Base-by-base conservation (phyloP, 2,113 vertebrate genomes). In the Catharus minimus region DNA sequence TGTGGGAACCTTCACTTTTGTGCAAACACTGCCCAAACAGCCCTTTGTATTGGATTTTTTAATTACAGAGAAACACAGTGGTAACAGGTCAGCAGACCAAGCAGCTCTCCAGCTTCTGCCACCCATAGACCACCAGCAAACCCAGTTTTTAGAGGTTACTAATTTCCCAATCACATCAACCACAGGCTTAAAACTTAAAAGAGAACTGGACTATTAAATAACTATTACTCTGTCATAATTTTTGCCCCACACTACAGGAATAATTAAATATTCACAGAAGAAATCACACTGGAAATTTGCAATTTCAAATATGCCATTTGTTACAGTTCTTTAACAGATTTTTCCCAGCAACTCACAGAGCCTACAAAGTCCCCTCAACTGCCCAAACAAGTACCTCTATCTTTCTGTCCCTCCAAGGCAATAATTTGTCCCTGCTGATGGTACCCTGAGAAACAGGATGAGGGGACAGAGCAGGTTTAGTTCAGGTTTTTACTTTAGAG, bases 1-100 rank as follows among this genome's bases (percentile, higher is more conserved):
- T 92, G 88, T 90, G 80, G 92, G 93, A 95, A 94, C 90, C 57
- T 88, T 72, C 76, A 44, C 79, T 88, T 95, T 61, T 86, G 77
- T 68, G 71, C 89, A 93, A 95, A 94, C 86, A 95, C 30, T 47
- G 30, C 53, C 55, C 66, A 78, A 94, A 61, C 11, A 50, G 66
- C 56, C 62, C 74, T 94, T 89, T 90, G 92, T 89, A 65, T 82
- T 68, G 68, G 55, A 74, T 72, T 92, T 75, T 81, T 78, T 90
- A 90, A 90, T 89, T 92, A 73, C 50, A 85, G 67, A 77, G 90
- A 57, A 93, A 86, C 86, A 77, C 8, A 58, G 68, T 5, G 4
- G 71, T 76, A 66, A 50, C 1, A 2, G 50, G 30, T 73, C 64
- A 76, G 69, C 1, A 8, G 53, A 53, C 60, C 2, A 2, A 43